Base-by-base conservation (phyloP, 2,113 vertebrate genomes). In the Lonchura striata region DNA sequence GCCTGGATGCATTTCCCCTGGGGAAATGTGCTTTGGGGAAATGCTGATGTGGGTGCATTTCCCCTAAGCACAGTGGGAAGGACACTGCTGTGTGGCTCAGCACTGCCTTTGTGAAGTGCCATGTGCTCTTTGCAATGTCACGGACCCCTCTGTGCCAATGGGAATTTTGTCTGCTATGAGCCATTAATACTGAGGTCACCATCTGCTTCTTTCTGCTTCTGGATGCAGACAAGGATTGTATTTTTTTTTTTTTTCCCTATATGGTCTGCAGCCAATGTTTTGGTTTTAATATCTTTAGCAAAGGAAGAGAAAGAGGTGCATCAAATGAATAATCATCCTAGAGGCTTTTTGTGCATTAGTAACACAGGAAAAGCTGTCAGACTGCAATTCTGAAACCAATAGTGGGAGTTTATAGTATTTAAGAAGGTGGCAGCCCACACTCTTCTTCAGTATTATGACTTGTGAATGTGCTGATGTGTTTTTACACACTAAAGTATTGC, bases 151-250 rank as follows among this genome's bases (percentile, higher is more conserved):
- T 70, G 65, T 81, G 69, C 88, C 85, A 64, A 6, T 82, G 72
- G 75, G 81, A 93, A 53, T 82, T 85, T 72, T 24, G 59, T 39
- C 61, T 94, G 86, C 89, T 82, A 49, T 65, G 89, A 89, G 78
- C 63, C 89, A 82, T 91, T 95, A 91, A 82, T 94, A 47, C 84
- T 47, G 93, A 84, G 70, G 78, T 94, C 50, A 50, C 78, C 84
- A 91, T 95, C 91, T 97, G 91, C 77, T 92, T 78, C 42, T 76
- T 89, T 91, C 89, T 91, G 89, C 27, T 88, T 66, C 86, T 81
- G 82, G 52, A 33, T 89, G 63, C 76, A 87, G 37, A 61, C 46
- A 81, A 54, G 61, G 75, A 65, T 74, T 82, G 52, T 28, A 11
- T 41, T 41, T 41, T 41, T 24, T 21, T 10, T 24, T 90, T 66